phyloP scores from a whole-genome alignment of 2,113 vertebrate species.

The Leptodactylus fuscus region DNA sequence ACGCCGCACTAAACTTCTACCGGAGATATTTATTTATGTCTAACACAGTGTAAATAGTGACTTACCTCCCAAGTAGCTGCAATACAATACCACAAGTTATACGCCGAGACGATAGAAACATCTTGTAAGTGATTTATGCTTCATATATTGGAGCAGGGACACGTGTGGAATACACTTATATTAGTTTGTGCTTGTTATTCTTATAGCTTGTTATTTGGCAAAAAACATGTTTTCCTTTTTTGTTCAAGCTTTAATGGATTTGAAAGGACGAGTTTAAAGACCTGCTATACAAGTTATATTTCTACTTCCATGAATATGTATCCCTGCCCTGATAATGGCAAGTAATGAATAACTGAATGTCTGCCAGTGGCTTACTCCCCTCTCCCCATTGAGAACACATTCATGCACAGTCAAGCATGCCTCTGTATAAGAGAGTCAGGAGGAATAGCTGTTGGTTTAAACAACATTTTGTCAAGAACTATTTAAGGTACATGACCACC shows the following conservation, averaged over 20 bases:
- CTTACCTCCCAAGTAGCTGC: background rate
- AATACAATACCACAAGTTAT: conserved; percentile 9
- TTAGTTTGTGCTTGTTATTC: background rate
- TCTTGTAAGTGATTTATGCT: background rate
- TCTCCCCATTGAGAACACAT: too few species aligned
- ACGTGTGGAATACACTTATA: background rate
- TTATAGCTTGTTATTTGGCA: background rate
- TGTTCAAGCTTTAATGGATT: background rate
- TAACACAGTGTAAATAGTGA: conserved; percentile 14
- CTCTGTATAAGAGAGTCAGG: too few species aligned
- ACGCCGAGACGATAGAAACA: background rate
- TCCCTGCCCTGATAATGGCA: too few species aligned
- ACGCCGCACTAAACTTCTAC: background rate
- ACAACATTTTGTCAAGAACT: too few species aligned
- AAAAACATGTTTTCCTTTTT: background rate
- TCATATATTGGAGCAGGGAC: background rate
- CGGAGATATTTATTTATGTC: conserved; percentile 38
- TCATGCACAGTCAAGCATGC: too few species aligned
- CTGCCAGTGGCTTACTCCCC: too few species aligned
- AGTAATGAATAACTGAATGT: too few species aligned
- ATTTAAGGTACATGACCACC: too few species aligned
- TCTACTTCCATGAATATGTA: too few species aligned
- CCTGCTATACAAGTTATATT: too few species aligned
- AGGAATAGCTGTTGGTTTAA: too few species aligned
- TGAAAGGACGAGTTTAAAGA: background rate